A percentile compares a stretch with the other conserved stretches of the same genome.
Conservation (phyloP, 2,888 invertebrate genomes). For the Drosophila mimica region DNA sequence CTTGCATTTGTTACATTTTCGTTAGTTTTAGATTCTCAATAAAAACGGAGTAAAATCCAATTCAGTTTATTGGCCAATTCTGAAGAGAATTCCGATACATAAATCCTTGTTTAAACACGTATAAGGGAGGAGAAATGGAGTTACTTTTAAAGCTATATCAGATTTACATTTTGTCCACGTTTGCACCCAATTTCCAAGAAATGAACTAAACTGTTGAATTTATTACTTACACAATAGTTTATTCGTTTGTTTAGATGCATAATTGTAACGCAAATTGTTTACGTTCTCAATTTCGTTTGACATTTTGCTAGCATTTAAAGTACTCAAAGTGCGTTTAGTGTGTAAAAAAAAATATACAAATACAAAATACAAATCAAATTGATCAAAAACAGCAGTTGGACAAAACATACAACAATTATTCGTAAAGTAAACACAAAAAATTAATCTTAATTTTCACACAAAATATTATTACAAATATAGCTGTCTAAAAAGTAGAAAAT, state of each 20-base stretch:
- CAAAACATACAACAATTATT: constrained; percentile 23
- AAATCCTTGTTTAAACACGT: neutral
- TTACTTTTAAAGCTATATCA: neutral
- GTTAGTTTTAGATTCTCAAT: constrained; percentile 28
- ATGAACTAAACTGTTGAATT: constrained; percentile 11
- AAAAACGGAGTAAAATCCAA: constrained; percentile 7
- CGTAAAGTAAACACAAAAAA: constrained; percentile 28
- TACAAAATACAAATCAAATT: constrained; percentile 12
- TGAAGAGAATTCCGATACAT: neutral
- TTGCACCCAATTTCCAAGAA: neutral
- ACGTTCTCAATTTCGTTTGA: constrained; percentile 71
- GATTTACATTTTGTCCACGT: neutral
- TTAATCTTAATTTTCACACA: constrained; percentile 24
- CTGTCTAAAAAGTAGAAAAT: constrained; percentile 39
- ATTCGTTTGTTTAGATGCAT: constrained; percentile 68
- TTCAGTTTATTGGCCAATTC: neutral
- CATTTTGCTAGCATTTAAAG: constrained; percentile 74
- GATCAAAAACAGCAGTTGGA: constrained; percentile 38
- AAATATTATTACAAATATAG: constrained; percentile 35
- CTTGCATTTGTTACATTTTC: constrained; percentile 55
- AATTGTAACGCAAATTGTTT: constrained; percentile 71
- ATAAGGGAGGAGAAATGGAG: neutral
- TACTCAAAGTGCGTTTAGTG: constrained; percentile 54
- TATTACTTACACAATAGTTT: constrained; percentile 66
- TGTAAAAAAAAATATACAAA: constrained; percentile 22